Evolutionary conservation across 2,888 invertebrate species (phyloP).

Genomic region (Agrilus mali): DNA sequence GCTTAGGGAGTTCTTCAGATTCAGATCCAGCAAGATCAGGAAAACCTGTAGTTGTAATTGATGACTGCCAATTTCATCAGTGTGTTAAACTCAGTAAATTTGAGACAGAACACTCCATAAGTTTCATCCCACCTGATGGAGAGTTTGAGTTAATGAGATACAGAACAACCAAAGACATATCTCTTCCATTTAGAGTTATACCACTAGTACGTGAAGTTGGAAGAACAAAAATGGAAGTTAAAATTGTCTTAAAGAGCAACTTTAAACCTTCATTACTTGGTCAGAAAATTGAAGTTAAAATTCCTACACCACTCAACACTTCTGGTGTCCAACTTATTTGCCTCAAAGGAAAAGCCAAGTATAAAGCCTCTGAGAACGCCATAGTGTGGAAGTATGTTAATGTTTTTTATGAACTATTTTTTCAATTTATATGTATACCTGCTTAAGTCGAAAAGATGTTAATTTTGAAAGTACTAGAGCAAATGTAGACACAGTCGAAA

Average conservation of each 20-base stretch:
- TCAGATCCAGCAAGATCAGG: constrained; percentile 79
- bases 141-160: constrained; percentile 99
- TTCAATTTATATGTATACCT: no score
- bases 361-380: constrained; percentile 99
- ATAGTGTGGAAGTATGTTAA: constrained; percentile 58
- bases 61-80: constrained; percentile 99
- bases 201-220: constrained; percentile 96
- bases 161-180: constrained; percentile 98
- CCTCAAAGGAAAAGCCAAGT: constrained; percentile 98
- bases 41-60: constrained; percentile 98
- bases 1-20: constrained; percentile 48
- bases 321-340: constrained; percentile 98
- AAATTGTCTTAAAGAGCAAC: constrained; percentile 97
- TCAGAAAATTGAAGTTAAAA: constrained; percentile 98
- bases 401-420: no score
- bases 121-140: constrained; percentile 99
- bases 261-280: constrained; percentile 96
- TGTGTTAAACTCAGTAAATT: constrained; percentile 99
- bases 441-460: no score
- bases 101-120: constrained; percentile 99
- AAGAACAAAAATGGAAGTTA: constrained; percentile 99
- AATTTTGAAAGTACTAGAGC: no score
- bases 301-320: constrained; percentile 97
- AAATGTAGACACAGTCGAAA: no score
- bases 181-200: constrained; percentile 97